phyloP scores from a whole-genome alignment of 2,797 vertebrate species.

The Lates japonicus region DNA sequence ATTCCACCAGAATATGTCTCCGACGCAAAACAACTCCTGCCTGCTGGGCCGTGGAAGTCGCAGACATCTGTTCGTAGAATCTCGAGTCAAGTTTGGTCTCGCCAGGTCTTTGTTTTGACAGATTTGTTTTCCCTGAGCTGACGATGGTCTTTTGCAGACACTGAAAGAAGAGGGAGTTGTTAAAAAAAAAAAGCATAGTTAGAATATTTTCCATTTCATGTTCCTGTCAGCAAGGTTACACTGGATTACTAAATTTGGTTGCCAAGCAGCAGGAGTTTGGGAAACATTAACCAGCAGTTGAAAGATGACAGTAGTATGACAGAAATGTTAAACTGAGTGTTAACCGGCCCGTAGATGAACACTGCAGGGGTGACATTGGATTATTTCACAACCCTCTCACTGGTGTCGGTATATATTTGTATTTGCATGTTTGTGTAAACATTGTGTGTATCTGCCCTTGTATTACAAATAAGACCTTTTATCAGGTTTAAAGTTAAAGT shows the following conservation, averaged over 20 bases:
- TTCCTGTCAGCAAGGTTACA: conserved; percentile 5
- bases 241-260: conserved; percentile 20
- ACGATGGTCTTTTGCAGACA: conserved; percentile 8
- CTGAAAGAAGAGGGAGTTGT: neutral
- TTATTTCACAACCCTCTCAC: conserved; percentile 27
- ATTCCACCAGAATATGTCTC: neutral
- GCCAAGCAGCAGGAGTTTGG: conserved; percentile 28
- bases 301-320: conserved; percentile 5
- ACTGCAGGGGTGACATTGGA: conserved; percentile 40
- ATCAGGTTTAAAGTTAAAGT: neutral
- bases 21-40: neutral
- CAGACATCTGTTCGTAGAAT: conserved; percentile 23
- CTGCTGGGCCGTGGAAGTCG: neutral
- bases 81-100: conserved; percentile 54
- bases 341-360: conserved; percentile 20
- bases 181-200: neutral
- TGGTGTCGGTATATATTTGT: conserved; percentile 14
- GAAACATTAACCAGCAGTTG: conserved; percentile 58
- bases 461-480: neutral
- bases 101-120: conserved; percentile 28
- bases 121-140: neutral
- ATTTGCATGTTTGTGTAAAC: conserved; percentile 4
- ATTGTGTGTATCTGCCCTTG: neutral
- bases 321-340: conserved; percentile 37
- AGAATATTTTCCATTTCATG: conserved; percentile 43